Evolutionary conservation across 92 coral and sea anemone genomes (phyloP).

Genomic region (Bergia puertoricense): DNA sequence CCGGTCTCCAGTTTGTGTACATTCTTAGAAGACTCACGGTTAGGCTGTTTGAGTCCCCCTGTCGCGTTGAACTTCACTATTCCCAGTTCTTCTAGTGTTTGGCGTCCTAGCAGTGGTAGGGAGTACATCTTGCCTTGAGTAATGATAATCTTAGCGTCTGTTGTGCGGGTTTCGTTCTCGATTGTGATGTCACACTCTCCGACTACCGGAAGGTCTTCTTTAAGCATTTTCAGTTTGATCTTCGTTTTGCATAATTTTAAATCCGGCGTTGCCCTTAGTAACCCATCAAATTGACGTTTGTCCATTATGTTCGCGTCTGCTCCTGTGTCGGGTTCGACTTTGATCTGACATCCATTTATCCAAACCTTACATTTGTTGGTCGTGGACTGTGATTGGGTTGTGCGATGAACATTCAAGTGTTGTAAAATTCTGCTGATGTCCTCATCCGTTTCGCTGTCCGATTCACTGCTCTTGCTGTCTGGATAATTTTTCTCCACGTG

Average conservation of each 20-base stretch:
- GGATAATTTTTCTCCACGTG: conserved; percentile 14
- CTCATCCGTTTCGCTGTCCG: conserved; percentile 13
- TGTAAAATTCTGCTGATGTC: conserved; percentile 7
- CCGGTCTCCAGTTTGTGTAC: conserved; percentile 34
- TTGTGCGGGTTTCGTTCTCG: conserved; percentile 47
- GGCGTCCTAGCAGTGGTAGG: conserved; percentile 49
- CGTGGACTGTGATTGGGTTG: conserved; percentile 14
- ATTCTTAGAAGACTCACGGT: conserved; percentile 33
- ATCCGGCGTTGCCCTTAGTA: conserved; percentile 46
- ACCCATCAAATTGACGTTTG: conserved; percentile 44
- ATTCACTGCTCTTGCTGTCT: neutral
- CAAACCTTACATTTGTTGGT: conserved; percentile 18
- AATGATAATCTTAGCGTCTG: conserved; percentile 40
- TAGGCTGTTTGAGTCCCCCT: conserved; percentile 55
- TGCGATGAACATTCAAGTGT: conserved; percentile 45
- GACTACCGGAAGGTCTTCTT: conserved; percentile 45
- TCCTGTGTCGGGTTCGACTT: conserved; percentile 49
- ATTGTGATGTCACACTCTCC: conserved; percentile 52
- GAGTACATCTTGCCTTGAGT: conserved; percentile 66
- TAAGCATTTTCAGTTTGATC: conserved; percentile 52
- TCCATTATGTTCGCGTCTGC: conserved; percentile 33
- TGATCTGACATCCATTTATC: conserved; percentile 30
- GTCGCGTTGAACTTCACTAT: conserved; percentile 53
- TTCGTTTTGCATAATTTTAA: conserved; percentile 9
- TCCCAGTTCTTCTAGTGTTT: conserved; percentile 57